phyloP scores from a whole-genome alignment of 2,888 invertebrate genomes.

The Maniola hyperantus region DNA sequence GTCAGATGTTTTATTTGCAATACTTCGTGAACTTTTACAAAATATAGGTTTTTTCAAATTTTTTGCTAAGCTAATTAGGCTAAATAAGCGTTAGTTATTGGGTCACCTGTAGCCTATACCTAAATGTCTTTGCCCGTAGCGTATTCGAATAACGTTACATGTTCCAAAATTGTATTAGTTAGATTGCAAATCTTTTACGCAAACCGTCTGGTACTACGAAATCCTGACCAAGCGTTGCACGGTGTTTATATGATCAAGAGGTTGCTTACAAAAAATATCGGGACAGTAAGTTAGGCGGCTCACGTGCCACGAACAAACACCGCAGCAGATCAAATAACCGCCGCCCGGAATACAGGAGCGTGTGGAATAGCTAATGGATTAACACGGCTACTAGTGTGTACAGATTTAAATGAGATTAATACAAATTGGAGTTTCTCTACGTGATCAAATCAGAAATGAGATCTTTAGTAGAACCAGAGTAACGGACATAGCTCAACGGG shows the following conservation, averaged over 20 bases:
- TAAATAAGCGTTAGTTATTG: too few relatives aligned
- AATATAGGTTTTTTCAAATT: too few relatives aligned
- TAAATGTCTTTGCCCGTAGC: too few relatives aligned
- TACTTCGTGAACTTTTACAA: too few relatives aligned
- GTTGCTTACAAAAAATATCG: slow-evolving; percentile 36
- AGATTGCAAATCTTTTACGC: slow-evolving; percentile 11
- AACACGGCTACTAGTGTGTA: slow-evolving; percentile 33
- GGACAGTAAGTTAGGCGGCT: slow-evolving; percentile 46
- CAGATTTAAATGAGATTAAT: slow-evolving; percentile 14
- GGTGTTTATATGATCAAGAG: slow-evolving; percentile 11
- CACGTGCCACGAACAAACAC: slow-evolving; percentile 58
- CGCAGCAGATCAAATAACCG: slow-evolving; percentile 45
- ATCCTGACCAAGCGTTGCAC: slow-evolving; percentile 1
- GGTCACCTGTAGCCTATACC: too few relatives aligned
- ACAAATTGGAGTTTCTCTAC: too few relatives aligned
- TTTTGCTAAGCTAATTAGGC: too few relatives aligned
- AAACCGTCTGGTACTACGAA: slow-evolving; percentile 1
- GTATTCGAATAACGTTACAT: too few relatives aligned
- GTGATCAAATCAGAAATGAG: too few relatives aligned
- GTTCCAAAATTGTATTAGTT: neutral
- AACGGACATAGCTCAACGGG: too few relatives aligned
- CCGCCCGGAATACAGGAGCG: slow-evolving; percentile 48
- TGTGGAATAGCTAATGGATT: slow-evolving; percentile 56
- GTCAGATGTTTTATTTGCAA: too few relatives aligned
- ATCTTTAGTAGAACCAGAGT: too few relatives aligned